Base-by-base conservation (phyloP, 2,113 vertebrate genomes). In the Coryphaenoides rupestris region DNA sequence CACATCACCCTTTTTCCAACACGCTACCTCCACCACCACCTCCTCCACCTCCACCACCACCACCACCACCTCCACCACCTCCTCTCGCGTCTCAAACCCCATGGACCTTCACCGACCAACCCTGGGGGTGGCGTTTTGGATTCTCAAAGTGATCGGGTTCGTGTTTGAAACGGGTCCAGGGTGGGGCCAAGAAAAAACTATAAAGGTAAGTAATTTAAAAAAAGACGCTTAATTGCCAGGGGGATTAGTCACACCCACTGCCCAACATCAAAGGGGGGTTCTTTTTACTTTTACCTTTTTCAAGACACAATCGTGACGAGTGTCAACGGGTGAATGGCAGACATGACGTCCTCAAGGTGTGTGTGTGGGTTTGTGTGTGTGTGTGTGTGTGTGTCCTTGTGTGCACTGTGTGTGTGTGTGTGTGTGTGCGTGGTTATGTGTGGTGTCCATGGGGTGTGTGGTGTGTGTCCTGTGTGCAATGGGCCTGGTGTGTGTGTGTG, bases 121-220 rank as follows among this genome's bases (percentile, higher is more conserved):
- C 33, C 28, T 10, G 9, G 33, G 9, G 7, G 1, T 40, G 33
- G 33, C n/a, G 65, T 60, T 47, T 53, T 76, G 49, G 65, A 81
- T 80, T 78, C 71, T n/a, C 68, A 66, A 14, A 15, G 58, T 82
- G 79, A 82, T 71, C n/a, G n/a, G 62, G 70, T 64, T 61, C 2
- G n/a, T 24, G 65, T 68, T 74, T 63, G 45, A 63, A 40, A 40
- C 9, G 33, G 64, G 72, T 65, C 63, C 3, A 58, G 79, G n/a
- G 76, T 75, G 60, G 60, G 71, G 75, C 60, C 33, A 40, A 40
- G 13, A 40, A 40, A 26, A 3, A 26, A 3, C 6, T 49, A 49
- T 45, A 50, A 40, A 63, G 19, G 14, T 58, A 68, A n/a, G n/a
- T n/a, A n/a, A n/a, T n/a, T n/a, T 66, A 60, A 82, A 74, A 53